These are phyloP conservation scores for Sepioteuthis lessoniana DNA, from an alignment of 2,888 invertebrate genomes.

Conservation along the genomic window DNA sequence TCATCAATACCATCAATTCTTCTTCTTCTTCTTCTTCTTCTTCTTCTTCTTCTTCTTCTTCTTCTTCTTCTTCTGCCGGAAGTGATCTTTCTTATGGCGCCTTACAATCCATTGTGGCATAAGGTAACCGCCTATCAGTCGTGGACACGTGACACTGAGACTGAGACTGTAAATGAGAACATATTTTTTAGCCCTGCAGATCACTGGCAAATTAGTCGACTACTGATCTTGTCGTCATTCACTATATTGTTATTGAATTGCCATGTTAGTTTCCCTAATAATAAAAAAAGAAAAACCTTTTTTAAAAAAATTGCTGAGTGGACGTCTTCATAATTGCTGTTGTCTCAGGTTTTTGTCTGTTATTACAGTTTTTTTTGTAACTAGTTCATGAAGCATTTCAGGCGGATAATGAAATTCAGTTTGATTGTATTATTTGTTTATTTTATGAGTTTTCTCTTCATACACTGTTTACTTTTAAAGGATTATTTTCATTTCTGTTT, in stretches of 20 bases:
- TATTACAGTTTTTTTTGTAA: no score
- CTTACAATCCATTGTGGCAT: neutral
- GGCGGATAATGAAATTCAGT: neutral
- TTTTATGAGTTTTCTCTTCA: neutral
- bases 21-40: neutral
- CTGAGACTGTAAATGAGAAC: neutral
- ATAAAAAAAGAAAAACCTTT: no score
- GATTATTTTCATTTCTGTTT: neutral
- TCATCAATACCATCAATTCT: neutral
- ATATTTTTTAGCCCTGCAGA: neutral
- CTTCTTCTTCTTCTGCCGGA: neutral
- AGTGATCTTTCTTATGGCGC: neutral
- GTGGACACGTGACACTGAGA: constrained; percentile 8
- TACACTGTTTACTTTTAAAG: neutral
- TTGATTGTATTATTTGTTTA: neutral
- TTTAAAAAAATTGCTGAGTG: neutral
- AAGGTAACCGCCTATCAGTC: neutral
- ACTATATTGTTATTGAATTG: neutral
- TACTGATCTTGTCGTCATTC: neutral
- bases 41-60: neutral
- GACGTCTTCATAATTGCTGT: neutral
- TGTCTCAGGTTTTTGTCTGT: neutral
- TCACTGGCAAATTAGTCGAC: neutral
- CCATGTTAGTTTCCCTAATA: neutral
- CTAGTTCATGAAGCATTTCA: no score